Evolutionary conservation across 1,140 invertebrate genomes (phyloP).

Genomic region (Drosophila navojoa): DNA sequence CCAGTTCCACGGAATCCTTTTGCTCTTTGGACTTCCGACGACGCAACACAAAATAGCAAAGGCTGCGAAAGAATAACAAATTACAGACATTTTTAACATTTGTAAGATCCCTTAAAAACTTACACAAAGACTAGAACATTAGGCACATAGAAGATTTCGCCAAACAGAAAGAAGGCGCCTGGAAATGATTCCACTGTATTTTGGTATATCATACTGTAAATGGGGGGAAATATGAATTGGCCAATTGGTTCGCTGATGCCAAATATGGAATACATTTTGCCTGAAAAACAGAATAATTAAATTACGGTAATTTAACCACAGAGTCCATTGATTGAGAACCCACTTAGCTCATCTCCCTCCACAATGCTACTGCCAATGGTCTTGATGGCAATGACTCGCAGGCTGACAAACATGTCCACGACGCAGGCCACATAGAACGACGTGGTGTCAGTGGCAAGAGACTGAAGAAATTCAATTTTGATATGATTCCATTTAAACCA

Average conservation of each 20-base stretch:
- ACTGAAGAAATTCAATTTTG: slow-evolving; percentile 33
- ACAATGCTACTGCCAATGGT: slow-evolving; percentile 80
- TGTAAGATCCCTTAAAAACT: slow-evolving; percentile 22
- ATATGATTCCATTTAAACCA: not conserved
- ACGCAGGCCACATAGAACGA: slow-evolving; percentile 74
- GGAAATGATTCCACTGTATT: slow-evolving; percentile 73
- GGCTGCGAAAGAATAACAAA: slow-evolving; percentile 21
- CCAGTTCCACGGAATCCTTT: slow-evolving; percentile 51
- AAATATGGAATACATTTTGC: slow-evolving; percentile 83
- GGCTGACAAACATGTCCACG: slow-evolving; percentile 77
- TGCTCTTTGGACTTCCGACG: slow-evolving; percentile 52
- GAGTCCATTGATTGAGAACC: slow-evolving; percentile 12
- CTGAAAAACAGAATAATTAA: slow-evolving; percentile 36
- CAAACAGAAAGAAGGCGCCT: slow-evolving; percentile 77
- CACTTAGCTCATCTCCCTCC: slow-evolving; percentile 76
- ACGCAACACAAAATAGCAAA: slow-evolving; percentile 66
- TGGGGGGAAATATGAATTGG: slow-evolving; percentile 76
- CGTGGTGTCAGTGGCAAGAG: slow-evolving; percentile 62
- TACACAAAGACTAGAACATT: slow-evolving; percentile 82
- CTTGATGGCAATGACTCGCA: slow-evolving; percentile 81
- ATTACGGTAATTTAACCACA: not conserved
- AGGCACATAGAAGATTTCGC: slow-evolving; percentile 78
- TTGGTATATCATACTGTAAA: slow-evolving; percentile 74
- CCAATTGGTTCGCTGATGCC: slow-evolving; percentile 79
- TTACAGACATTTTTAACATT: not conserved